Percentiles rank a stretch among this genome's conserved stretches.
Conservation (phyloP, 2,888 invertebrate genomes). For the Cheilosia soror region DNA sequence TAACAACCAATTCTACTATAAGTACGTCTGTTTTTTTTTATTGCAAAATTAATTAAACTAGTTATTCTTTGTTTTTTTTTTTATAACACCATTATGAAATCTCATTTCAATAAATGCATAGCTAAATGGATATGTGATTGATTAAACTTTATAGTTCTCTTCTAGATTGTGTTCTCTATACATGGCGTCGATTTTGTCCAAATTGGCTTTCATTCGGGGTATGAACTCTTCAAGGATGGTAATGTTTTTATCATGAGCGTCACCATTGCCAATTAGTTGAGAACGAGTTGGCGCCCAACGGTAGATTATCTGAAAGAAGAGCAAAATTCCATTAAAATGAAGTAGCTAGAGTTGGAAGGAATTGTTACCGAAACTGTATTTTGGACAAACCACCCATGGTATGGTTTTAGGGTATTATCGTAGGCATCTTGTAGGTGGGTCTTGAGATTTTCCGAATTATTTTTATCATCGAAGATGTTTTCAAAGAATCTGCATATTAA, state of each 20-base stretch:
- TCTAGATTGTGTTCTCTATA: constrained; percentile 85
- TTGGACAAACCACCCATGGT: constrained; percentile 91
- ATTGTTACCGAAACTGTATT: constrained; percentile 88
- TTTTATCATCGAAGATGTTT: constrained; percentile 81
- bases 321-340: not conserved
- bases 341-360: not conserved
- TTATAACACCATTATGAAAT: constrained; percentile 42
- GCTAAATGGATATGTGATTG: constrained; percentile 38
- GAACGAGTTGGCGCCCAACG: constrained; percentile 87
- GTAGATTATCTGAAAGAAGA: constrained; percentile 86
- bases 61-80: constrained; percentile 16
- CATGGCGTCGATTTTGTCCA: constrained; percentile 86
- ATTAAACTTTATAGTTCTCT: constrained; percentile 82
- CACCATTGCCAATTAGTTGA: constrained; percentile 85
- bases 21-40: constrained; percentile 37
- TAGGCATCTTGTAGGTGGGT: constrained; percentile 88
- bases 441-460: constrained; percentile 85
- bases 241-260: constrained; percentile 83
- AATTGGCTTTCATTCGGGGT: constrained; percentile 85
- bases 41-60: constrained; percentile 55
- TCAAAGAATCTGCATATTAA: constrained; percentile 82
- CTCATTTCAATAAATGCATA: constrained; percentile 63
- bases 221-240: constrained; percentile 84
- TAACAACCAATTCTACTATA: constrained; percentile 28
- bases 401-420: constrained; percentile 88